These are phyloP conservation scores for Corydoras sp. DNA, from an alignment of 2,113 vertebrate genomes.

Conservation along the genomic window DNA sequence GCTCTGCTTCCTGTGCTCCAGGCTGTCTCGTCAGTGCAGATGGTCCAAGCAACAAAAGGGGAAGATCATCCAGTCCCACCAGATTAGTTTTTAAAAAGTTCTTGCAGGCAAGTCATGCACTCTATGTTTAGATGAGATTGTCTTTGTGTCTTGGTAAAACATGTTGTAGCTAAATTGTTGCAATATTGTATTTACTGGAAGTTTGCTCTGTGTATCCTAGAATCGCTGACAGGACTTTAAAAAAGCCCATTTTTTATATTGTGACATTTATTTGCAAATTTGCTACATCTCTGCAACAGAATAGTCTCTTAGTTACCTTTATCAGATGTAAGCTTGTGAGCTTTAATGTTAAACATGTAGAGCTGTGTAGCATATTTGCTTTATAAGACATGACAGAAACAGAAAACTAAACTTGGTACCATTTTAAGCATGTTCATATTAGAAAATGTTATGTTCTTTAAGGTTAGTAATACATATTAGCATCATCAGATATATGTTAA, in stretches of 20 bases:
- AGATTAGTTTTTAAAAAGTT: slow-evolving; percentile 46
- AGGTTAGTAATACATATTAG: too few relatives aligned
- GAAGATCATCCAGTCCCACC: slow-evolving; percentile 26
- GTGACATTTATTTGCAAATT: neutral
- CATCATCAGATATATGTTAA: too few relatives aligned
- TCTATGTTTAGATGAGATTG: slow-evolving; percentile 37
- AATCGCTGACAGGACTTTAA: slow-evolving; percentile 23
- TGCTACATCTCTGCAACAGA: neutral
- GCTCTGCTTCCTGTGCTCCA: slow-evolving; percentile 15
- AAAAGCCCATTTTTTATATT: slow-evolving; percentile 24
- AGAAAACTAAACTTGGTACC: too few relatives aligned
- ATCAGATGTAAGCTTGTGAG: too few relatives aligned
- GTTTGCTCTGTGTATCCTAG: slow-evolving; percentile 9
- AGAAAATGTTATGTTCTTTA: neutral
- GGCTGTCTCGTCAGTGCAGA: slow-evolving; percentile 27
- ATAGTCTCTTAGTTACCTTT: too few relatives aligned
- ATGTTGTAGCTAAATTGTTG: slow-evolving; percentile 39
- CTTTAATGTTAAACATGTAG: too few relatives aligned
- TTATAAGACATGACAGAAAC: too few relatives aligned
- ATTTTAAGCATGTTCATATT: too few relatives aligned
- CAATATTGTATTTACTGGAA: slow-evolving; percentile 44
- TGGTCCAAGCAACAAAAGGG: slow-evolving; percentile 28
- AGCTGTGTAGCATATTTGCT: too few relatives aligned
- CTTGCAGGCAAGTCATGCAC: slow-evolving; percentile 37
- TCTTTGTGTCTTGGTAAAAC: slow-evolving; percentile 43